These are phyloP conservation scores for Silurus lanzhouensis DNA, from an alignment of 2,797 vertebrate species.

Conservation along the genomic window DNA sequence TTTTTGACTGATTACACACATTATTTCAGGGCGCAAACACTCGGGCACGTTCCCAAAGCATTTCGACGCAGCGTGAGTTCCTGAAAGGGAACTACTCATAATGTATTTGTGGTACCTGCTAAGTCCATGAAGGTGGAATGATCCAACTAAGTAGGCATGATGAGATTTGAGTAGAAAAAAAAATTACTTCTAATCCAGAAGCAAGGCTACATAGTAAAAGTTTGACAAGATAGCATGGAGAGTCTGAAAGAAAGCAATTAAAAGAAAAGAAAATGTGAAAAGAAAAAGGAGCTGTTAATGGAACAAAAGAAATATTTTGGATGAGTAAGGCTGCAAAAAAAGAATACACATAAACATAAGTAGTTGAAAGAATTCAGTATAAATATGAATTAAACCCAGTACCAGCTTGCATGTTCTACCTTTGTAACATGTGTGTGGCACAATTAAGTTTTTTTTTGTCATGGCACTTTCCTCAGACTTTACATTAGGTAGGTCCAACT, in stretches of 20 bases:
- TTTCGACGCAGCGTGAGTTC: no score
- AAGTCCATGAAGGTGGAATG: constrained; percentile 11
- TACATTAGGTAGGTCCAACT: neutral
- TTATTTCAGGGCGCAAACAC: no score
- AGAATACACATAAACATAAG: neutral
- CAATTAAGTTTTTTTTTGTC: neutral
- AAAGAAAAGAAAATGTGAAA: neutral
- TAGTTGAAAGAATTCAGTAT: neutral
- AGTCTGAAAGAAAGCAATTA: neutral
- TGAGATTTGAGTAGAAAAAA: constrained; percentile 31
- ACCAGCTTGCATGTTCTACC: neutral
- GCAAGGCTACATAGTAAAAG: neutral
- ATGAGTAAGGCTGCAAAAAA: neutral
- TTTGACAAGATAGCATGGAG: neutral
- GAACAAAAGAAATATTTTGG: constrained; percentile 12
- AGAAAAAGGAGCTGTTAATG: neutral
- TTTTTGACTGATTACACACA: no score
- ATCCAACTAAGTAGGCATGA: neutral
- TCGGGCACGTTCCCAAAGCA: no score
- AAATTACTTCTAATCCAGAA: neutral
- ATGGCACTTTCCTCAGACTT: neutral
- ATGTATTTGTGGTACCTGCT: constrained; percentile 15
- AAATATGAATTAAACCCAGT: neutral
- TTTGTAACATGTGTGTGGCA: neutral
- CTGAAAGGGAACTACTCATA: neutral